Base-by-base conservation (phyloP, 2,113 vertebrate genomes). In the Beaufortia kweichowensis region DNA sequence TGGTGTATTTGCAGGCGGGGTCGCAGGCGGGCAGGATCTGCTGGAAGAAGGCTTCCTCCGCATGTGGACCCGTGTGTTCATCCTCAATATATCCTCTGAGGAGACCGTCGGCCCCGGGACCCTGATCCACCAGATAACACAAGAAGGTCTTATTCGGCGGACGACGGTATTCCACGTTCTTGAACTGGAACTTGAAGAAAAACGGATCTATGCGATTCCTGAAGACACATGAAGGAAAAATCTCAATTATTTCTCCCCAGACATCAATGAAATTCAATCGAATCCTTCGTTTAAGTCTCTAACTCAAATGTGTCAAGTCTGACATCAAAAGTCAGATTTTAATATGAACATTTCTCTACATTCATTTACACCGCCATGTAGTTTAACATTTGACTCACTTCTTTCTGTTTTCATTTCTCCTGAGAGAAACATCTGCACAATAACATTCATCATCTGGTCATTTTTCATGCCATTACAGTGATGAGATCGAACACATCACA, bases 161-260 rank as follows among this genome's bases (percentile, higher is more conserved):
- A 98, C 2, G 95, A 97, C 1, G 23, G 84, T 98, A 98, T 48
- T 98, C 96, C 82, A 98, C 97, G 0, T 98, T 98, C 87, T 95
- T 94, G 88, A 96, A 98, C 89, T 98, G 97, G 90, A 98, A 98
- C 85, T 95, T 96, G 88, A 93, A 98, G 82, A 87, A 92, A 59
- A 93, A 92, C 62, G 94, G 94, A 29, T 95, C 94, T 6, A 98
- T 92, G 29, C 95, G 90, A 55, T 96, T 94, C 79, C 96, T 98
- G 67, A 0, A 46, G 66, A 60, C 33, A 73, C 57, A 61, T 79
- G 23, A 80, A 63, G 35, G 9, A 8, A n/a, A 8, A 19, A 48
- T 48, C 43, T 3, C 43, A 29, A 24, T 4, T 11, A 19, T 29
- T 0, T n/a, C 2, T 26, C n/a, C n/a, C n/a, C n/a, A n/a, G n/a